A percentile compares a stretch with the other conserved stretches of the same genome.
Evolutionary conservation across 1,140 invertebrate genomes (phyloP).

Genomic region (Leptestheria dahalacensis): DNA sequence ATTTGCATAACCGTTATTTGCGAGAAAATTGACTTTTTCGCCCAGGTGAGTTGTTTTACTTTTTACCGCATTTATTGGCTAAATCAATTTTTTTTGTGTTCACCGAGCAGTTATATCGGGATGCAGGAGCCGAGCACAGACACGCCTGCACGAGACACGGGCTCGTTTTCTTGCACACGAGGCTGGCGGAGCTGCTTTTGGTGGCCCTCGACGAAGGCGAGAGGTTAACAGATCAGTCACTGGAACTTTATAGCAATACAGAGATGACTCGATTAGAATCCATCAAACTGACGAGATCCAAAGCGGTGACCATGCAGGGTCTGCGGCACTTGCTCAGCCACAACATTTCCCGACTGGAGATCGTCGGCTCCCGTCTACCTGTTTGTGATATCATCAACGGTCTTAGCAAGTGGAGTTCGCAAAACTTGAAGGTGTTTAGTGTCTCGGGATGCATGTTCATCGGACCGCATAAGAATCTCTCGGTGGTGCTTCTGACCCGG

Average conservation of each 20-base stretch:
- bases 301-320: slow-evolving; percentile 35
- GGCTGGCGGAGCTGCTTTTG: slow-evolving; percentile 49
- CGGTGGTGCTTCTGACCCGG: slow-evolving; percentile 31
- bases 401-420: slow-evolving; percentile 52
- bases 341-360: slow-evolving; percentile 45
- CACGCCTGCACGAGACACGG: no score
- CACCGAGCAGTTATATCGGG: slow-evolving; percentile 17
- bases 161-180: slow-evolving; percentile 47
- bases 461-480: slow-evolving; percentile 15
- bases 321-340: slow-evolving; percentile 47
- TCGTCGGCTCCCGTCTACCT: slow-evolving; percentile 41
- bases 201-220: slow-evolving; percentile 44
- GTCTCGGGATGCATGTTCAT: slow-evolving; percentile 47
- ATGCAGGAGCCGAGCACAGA: no score
- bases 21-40: neutral
- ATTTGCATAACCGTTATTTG: neutral
- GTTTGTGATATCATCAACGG: slow-evolving; percentile 51
- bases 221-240: slow-evolving; percentile 43
- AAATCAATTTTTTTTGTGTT: neutral
- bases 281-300: slow-evolving; percentile 35
- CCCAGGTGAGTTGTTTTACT: neutral
- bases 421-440: slow-evolving; percentile 47
- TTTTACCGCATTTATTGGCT: neutral
- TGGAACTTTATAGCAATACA: slow-evolving; percentile 47
- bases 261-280: slow-evolving; percentile 21